Evolutionary conservation across 1,140 invertebrate genomes (phyloP), one percentile per base, ranked within the genome.

Genomic region (Maniola jurtina): DNA sequence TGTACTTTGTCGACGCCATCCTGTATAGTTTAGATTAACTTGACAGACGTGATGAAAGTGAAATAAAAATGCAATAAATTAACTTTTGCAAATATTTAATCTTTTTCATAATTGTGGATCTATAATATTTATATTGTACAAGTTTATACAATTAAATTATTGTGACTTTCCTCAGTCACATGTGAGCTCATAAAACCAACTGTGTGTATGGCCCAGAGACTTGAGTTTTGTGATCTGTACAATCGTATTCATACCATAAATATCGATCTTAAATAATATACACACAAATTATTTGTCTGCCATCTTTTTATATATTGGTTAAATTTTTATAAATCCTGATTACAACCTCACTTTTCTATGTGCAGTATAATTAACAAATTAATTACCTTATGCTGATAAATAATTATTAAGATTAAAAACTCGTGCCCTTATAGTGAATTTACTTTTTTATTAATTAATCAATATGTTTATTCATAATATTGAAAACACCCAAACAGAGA

Each of bases 21-120:
- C 7, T 38, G 38, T 38, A 38, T 9, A 38, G 38, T 9, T 38
- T 38, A 38, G 25, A 25, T 38, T 38, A 38, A 33, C 52, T 72
- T 52, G 11, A 35, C 55, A 40, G 25, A 57, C 3, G 4, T 42
- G 5, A 25, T 50, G 50, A 61, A 33, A 50, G 16, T 11, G 13
- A 60, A 88, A 86, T 83, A 81, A 89, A 88, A 86, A 81, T 9
- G 70, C 68, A 68, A 79, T 73, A 79, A 80, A 45, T 52, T 87
- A 90, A 91, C 89, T 91, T 91, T 91, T 91, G 90, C 89, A 91
- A 91, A 91, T 91, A 91, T 91, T 91, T 92, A 91, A 91, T 91
- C 88, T 89, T 84, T 91, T 91, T 91, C 81, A 91, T 92, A 92
- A 92, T 92, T 88, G 90, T 91, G 90, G 88, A 90, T 92, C 90